A percentile compares a stretch with the other conserved stretches of the same genome.
Evolutionary conservation across 2,113 vertebrate genomes (phyloP).

Genomic region (Myxocyprinus asiaticus): DNA sequence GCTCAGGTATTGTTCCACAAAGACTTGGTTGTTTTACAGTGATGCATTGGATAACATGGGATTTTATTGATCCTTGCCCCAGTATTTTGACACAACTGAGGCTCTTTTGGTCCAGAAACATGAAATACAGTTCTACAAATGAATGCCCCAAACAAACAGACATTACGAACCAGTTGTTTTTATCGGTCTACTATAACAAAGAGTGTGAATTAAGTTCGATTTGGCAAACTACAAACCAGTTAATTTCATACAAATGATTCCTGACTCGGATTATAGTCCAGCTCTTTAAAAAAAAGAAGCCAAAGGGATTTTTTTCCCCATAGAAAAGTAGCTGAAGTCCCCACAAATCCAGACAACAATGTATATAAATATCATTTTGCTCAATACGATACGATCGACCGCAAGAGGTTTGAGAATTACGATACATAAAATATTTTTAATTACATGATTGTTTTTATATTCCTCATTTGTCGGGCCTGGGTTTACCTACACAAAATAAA

Average conservation of each 20-base stretch:
- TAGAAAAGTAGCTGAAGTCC: slow-evolving; percentile 87
- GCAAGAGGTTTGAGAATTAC: slow-evolving; percentile 70
- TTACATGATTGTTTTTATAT: slow-evolving; percentile 91
- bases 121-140: neutral
- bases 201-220: slow-evolving; percentile 80
- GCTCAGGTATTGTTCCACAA: slow-evolving; percentile 55
- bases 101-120: slow-evolving; percentile 65
- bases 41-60: too few species aligned
- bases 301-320: slow-evolving; percentile 70
- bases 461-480: slow-evolving; percentile 43
- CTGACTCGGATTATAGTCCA: slow-evolving; percentile 28
- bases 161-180: neutral
- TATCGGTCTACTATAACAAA: neutral
- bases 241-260: slow-evolving; percentile 54
- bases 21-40: slow-evolving; percentile 57
- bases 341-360: slow-evolving; percentile 88
- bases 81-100: neutral
- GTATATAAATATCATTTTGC: slow-evolving; percentile 93
- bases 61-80: neutral
- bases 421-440: slow-evolving; percentile 74
- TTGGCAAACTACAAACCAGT: slow-evolving; percentile 84
- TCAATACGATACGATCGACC: slow-evolving; percentile 90
- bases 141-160: neutral
- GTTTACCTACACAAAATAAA: slow-evolving; percentile 45
- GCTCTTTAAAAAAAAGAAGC: slow-evolving; percentile 65